Conservation (phyloP, 2,797 vertebrate genomes). For the Tokudaia tokunoshimensis region DNA sequence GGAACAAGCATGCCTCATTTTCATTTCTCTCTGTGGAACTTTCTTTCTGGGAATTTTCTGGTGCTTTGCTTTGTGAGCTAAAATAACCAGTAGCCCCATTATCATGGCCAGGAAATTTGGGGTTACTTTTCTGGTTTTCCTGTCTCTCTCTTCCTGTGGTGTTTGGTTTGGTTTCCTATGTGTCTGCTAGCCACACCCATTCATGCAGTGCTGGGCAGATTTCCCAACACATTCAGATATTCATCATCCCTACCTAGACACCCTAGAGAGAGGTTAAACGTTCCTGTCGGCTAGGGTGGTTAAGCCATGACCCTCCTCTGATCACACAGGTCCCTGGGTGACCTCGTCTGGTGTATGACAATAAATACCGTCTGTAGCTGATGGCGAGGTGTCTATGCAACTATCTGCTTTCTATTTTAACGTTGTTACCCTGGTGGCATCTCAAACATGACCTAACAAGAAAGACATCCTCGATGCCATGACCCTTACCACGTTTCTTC, state of each 20-base stretch:
- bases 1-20: background rate
- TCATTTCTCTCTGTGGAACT: background rate
- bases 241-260: background rate
- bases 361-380: background rate
- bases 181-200: background rate
- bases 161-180: background rate
- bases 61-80: constrained; percentile 9
- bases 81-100: constrained; percentile 41
- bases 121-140: constrained; percentile 11
- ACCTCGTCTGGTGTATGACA: background rate
- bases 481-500: background rate
- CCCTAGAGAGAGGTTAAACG: background rate
- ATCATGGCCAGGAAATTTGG: background rate
- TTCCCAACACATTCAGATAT: background rate
- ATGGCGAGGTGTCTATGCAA: background rate
- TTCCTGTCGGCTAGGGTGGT: background rate
- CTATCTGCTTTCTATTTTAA: background rate
- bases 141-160: constrained; percentile 8
- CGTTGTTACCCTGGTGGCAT: background rate
- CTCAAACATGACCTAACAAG: background rate
- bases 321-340: background rate
- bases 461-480: background rate
- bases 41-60: constrained; percentile 20
- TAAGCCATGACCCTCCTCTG: background rate
- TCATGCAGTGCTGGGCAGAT: background rate